A percentile compares a stretch with the other conserved stretches of the same genome.
Conservation (phyloP, 2,113 vertebrate species). For the human region GRCh38 chr1:174162001-174162500, state of each 20-base stretch:
- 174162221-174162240: conserved; percentile 12
- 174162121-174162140: conserved; percentile 32
- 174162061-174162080: conserved; percentile 32
- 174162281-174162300: conserved; percentile 39
- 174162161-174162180: conserved; percentile 9
- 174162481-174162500: conserved; percentile 28
- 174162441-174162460: conserved; percentile 37
- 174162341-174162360: neutral
- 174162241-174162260: conserved; percentile 45
- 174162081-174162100: conserved; percentile 1
- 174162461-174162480: conserved; percentile 30
- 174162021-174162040: neutral
- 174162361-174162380: conserved; percentile 27
- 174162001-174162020: no score
- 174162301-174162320: conserved; percentile 30
- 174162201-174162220: neutral
- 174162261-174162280: conserved; percentile 34
- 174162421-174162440: conserved; percentile 27
- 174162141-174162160: conserved; percentile 22
- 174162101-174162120: conserved; percentile 47
- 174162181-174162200: conserved; percentile 47
- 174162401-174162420: conserved; percentile 48
- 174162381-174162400: conserved; percentile 49
- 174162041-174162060: neutral
- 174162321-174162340: conserved; percentile 50